Base-by-base conservation (phyloP, 2,888 invertebrate genomes). In the Polia nebulosa region DNA sequence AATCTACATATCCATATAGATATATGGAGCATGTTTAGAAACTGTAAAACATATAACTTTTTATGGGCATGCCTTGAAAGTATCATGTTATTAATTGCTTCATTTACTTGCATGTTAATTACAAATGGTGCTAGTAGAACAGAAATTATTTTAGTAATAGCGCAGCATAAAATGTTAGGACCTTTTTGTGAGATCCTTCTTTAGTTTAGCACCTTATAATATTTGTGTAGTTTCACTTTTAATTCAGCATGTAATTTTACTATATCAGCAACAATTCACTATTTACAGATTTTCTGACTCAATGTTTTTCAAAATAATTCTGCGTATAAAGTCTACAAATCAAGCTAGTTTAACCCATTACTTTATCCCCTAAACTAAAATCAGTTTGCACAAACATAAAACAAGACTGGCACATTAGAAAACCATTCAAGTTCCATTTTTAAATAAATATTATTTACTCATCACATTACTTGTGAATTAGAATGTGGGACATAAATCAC, bases 401-500 rank as follows among this genome's bases (percentile, higher is more conserved):
- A 39, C 29, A 36, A 41, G 25, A 61, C 56, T 55, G 25, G 47
- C 27, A 27, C 39, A 70, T 61, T 72, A 51, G 13, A 78, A 69
- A 60, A 39, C 17, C 29, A 49, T 63, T 44, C 29, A 34, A 47
- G 27, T 67, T 71, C 41, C 17, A 51, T 64, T 72, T 76, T 44
- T 55, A 70, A 81, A 80, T 52, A 36, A 60, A 60, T n/a, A 56
- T 64, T 27, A 56, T 64, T 49, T 49, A 72, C 51, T 73, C 73
- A 73, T 71, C 70, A 65, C 27, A 5, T 47, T 56, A 71, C 59
- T 68, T 79, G 51, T 63, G 53, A 72, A 74, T 65, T 62, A 77
- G 63, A 67, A 80, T 82, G 59, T 76, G 62, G 58, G 67, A 68
- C 65, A 77, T 83, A 82, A 83, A 83, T 82, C 83, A 75, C 70